Evolutionary conservation across 2,113 vertebrate species (phyloP).

Genomic region (Heterocephalus glaber): DNA sequence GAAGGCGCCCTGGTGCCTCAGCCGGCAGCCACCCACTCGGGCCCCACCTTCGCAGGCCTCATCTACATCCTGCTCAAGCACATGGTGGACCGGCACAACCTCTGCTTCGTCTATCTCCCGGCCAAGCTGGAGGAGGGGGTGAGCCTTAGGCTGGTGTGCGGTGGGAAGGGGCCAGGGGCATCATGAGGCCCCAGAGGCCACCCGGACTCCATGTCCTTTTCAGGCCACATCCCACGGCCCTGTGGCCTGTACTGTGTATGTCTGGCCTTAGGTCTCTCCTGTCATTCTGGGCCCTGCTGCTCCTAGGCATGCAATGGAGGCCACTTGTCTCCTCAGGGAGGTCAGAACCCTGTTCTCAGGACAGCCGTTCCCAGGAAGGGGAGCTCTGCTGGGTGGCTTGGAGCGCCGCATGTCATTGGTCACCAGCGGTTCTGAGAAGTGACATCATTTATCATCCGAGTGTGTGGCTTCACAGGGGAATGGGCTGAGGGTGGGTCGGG

Average conservation of each 20-base stretch:
- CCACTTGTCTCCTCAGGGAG: not conserved
- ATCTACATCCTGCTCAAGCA: constrained; percentile 95
- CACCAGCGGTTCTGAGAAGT: not conserved
- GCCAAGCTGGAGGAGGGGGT: constrained; percentile 91
- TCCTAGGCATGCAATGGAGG: not conserved
- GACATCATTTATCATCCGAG: not conserved
- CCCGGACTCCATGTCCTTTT: not conserved
- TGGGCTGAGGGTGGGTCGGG: not conserved
- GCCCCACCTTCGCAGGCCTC: constrained; percentile 85
- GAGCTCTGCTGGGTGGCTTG: too few relatives aligned
- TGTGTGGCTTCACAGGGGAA: not conserved
- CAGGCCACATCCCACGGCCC: not conserved
- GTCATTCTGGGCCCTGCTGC: not conserved
- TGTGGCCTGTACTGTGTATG: not conserved
- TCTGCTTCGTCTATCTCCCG: constrained; percentile 93
- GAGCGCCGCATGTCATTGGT: not conserved
- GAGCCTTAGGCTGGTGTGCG: not conserved
- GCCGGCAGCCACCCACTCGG: not conserved
- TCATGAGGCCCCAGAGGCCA: not conserved
- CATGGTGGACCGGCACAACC: constrained; percentile 95
- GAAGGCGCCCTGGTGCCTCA: not conserved
- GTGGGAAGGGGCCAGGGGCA: not conserved
- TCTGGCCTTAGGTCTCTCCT: not conserved
- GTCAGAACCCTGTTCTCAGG: not conserved
- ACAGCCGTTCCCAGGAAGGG: not conserved